These are phyloP conservation scores for Agrypnia vestita DNA, from an alignment of 1,140 invertebrate genomes.

Conservation along the genomic window DNA sequence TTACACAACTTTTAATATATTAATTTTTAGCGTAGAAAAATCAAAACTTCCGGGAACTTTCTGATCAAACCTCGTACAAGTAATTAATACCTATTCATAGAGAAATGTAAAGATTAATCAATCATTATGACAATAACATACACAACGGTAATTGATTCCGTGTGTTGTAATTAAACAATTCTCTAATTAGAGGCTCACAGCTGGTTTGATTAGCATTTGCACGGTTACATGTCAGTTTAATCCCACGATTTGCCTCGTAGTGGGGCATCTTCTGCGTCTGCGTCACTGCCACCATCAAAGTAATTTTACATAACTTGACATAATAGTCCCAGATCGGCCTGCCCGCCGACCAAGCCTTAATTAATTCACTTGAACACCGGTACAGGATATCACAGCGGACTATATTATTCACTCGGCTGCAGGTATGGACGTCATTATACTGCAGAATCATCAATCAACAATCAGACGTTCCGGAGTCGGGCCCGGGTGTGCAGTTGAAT, in stretches of 20 bases:
- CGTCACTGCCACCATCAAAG: too few species aligned
- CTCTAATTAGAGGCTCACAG: conserved; percentile 45
- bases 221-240: conserved; percentile 24
- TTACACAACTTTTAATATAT: too few species aligned
- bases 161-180: conserved; percentile 51
- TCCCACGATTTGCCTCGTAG: not conserved
- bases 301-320: not conserved
- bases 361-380: not conserved
- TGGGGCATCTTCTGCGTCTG: not conserved
- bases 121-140: not conserved
- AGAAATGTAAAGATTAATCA: conserved; percentile 6
- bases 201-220: conserved; percentile 45
- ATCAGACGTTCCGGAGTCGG: not conserved
- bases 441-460: not conserved
- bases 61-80: too few species aligned
- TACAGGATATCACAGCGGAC: not conserved
- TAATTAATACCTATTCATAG: too few species aligned
- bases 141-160: not conserved
- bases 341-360: not conserved
- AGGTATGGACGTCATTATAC: not conserved
- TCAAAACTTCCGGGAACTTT: too few species aligned
- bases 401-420: not conserved
- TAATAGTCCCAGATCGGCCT: not conserved
- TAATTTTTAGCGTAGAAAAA: too few species aligned
- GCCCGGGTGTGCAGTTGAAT: not conserved